Conservation (phyloP, 2,113 vertebrate species). For the cat (Felis catus) region F.catus_Fca126_mat1.0 CM031424.1:48927501-48928000, state of each 20-base stretch:
- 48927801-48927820: background rate
- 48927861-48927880: background rate
- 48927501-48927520: background rate
- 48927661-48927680: background rate
- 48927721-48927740: background rate
- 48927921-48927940: background rate
- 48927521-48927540: background rate
- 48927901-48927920: background rate
- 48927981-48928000: background rate
- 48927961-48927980: background rate
- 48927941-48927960: background rate
- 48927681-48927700: background rate
- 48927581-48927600: background rate
- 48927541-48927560: background rate
- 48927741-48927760: background rate
- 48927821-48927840: background rate
- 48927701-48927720: background rate
- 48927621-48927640: background rate
- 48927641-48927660: background rate
- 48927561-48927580: background rate
- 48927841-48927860: rapidly evolving
- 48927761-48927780: background rate
- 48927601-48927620: background rate
- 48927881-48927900: background rate
- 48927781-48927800: background rate